Percentiles rank a stretch among this genome's conserved stretches.
phyloP scores from a whole-genome alignment of 1,140 invertebrate genomes.

The Vanessa tameamea region DNA sequence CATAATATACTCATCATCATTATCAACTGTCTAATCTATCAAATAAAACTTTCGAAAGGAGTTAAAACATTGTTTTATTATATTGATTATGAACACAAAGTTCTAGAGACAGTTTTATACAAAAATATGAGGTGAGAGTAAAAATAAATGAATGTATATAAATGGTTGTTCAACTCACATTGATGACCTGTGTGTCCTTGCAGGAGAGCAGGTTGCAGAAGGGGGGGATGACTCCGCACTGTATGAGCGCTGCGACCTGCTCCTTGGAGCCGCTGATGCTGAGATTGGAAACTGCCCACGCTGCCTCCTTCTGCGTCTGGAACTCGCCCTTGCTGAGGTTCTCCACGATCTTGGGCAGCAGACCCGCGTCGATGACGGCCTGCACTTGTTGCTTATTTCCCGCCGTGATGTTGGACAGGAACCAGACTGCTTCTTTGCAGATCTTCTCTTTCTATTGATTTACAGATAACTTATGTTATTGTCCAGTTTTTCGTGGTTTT shows the following conservation, averaged over 20 bases:
- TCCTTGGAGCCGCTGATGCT: slow-evolving; percentile 97
- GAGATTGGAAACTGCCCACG: slow-evolving; percentile 99
- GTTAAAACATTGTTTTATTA: too few species aligned
- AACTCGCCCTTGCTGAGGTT: slow-evolving; percentile 97
- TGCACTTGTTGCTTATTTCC: slow-evolving; percentile 98
- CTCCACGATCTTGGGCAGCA: slow-evolving; percentile 96
- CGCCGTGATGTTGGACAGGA: slow-evolving; percentile 98
- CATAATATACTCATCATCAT: too few species aligned
- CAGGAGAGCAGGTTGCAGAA: slow-evolving; percentile 94
- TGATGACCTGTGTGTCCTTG: slow-evolving; percentile 92
- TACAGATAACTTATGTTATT: too few species aligned
- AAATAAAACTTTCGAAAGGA: too few species aligned
- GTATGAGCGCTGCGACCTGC: slow-evolving; percentile 93
- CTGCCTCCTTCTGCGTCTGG: slow-evolving; percentile 99
- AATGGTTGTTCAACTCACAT: background rate
- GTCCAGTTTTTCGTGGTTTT: too few species aligned
- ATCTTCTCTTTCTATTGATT: slow-evolving; percentile 84
- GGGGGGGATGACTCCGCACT: slow-evolving; percentile 93
- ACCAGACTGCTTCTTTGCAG: slow-evolving; percentile 98
- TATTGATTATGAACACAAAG: too few species aligned
- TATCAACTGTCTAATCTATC: too few species aligned
- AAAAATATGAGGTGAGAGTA: background rate
- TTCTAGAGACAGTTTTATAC: background rate
- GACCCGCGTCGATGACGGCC: slow-evolving; percentile 96
- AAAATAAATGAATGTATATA: background rate